Conservation (phyloP, 2,797 vertebrate genomes). For the Coluber constrictor region DNA sequence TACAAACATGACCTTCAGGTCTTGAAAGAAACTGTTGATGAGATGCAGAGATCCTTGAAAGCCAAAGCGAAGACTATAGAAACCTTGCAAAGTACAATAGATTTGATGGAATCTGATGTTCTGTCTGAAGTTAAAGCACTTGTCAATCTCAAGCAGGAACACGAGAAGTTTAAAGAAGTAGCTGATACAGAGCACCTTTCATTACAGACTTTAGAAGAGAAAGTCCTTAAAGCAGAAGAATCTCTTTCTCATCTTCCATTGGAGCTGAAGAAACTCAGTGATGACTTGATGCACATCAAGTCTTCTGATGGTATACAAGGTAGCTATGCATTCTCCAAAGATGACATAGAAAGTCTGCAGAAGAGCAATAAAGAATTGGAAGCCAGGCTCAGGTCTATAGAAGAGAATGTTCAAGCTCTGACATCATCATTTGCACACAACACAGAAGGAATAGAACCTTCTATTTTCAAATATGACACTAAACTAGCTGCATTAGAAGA, state of each 20-base stretch:
- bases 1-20: slow-evolving; percentile 76
- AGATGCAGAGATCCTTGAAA: slow-evolving; percentile 71
- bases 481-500: slow-evolving; percentile 67
- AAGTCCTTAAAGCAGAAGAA: slow-evolving; percentile 71
- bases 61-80: slow-evolving; percentile 69
- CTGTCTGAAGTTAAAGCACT: slow-evolving; percentile 89
- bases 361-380: slow-evolving; percentile 72
- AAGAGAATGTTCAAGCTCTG: slow-evolving; percentile 70
- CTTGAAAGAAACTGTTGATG: slow-evolving; percentile 73
- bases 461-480: slow-evolving; percentile 73
- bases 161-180: slow-evolving; percentile 78
- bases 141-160: slow-evolving; percentile 80
- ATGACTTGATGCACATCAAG: slow-evolving; percentile 66
- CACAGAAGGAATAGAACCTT: slow-evolving; percentile 67
- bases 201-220: slow-evolving; percentile 72
- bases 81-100: slow-evolving; percentile 79
- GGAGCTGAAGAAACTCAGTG: slow-evolving; percentile 68
- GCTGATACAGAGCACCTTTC: slow-evolving; percentile 70
- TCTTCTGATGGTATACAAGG: slow-evolving; percentile 59
- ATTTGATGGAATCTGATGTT: slow-evolving; percentile 81
- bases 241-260: slow-evolving; percentile 67
- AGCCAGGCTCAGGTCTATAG: slow-evolving; percentile 71
- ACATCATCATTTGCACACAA: slow-evolving; percentile 59
- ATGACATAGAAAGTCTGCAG: slow-evolving; percentile 63
- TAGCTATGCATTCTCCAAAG: slow-evolving; percentile 51